Evolutionary conservation across 2,113 vertebrate species (phyloP).

Genomic region (Bujurquina vittata): DNA sequence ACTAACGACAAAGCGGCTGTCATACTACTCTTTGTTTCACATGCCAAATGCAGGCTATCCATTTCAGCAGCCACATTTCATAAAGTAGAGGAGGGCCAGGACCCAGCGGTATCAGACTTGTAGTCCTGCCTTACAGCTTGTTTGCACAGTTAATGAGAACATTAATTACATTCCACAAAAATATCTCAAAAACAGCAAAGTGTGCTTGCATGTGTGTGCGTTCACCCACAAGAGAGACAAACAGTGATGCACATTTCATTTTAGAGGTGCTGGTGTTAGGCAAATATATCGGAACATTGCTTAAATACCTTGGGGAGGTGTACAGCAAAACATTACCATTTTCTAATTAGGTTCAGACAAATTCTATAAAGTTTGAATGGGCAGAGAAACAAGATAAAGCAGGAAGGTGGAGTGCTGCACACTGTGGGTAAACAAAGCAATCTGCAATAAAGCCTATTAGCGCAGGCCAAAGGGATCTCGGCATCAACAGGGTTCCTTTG

Average conservation of each 20-base stretch:
- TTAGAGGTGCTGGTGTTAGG: slow-evolving; percentile 61
- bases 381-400: slow-evolving; percentile 47
- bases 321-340: slow-evolving; percentile 61
- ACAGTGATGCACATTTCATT: slow-evolving; percentile 50
- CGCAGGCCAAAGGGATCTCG: slow-evolving; percentile 45
- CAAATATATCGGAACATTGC: slow-evolving; percentile 50
- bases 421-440: slow-evolving; percentile 66
- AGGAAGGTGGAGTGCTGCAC: slow-evolving; percentile 44
- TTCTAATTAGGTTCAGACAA: slow-evolving; percentile 68
- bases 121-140: slow-evolving; percentile 61
- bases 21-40: slow-evolving; percentile 29
- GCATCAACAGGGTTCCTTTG: slow-evolving; percentile 69
- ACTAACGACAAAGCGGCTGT: slow-evolving; percentile 36
- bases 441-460: slow-evolving; percentile 66
- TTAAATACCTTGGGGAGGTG: slow-evolving; percentile 63
- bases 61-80: slow-evolving; percentile 43
- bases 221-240: slow-evolving; percentile 46
- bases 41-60: slow-evolving; percentile 34
- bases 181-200: slow-evolving; percentile 45
- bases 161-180: slow-evolving; percentile 70
- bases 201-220: background rate
- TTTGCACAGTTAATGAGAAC: slow-evolving; percentile 72
- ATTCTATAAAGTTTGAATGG: slow-evolving; percentile 54
- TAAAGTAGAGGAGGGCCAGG: slow-evolving; percentile 30
- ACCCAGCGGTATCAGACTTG: slow-evolving; percentile 50